Percentiles rank a stretch among this genome's conserved stretches.
phyloP scores from a whole-genome alignment of 2,797 vertebrate genomes.

The Enteromius paludinosus region DNA sequence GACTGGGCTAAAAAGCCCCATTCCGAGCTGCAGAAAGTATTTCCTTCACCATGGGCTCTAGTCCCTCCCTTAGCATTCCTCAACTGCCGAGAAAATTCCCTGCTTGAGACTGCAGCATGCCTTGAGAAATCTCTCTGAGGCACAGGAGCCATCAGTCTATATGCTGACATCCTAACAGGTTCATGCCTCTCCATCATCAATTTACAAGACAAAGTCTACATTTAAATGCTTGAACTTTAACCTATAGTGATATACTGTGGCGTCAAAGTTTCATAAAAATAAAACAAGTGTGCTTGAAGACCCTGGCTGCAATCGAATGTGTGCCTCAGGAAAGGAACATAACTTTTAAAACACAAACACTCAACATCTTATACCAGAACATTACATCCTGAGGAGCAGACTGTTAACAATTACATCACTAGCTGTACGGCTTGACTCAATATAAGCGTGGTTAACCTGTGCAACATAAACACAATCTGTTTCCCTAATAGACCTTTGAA shows the following conservation, averaged over 20 bases:
- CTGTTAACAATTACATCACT: slow-evolving; percentile 20
- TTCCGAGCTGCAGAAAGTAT: slow-evolving; percentile 77
- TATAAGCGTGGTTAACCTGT: slow-evolving; percentile 32
- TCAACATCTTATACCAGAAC: background rate
- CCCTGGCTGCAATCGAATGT: background rate
- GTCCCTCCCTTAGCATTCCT: slow-evolving; percentile 85
- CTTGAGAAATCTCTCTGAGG: slow-evolving; percentile 74
- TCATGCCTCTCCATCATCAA: slow-evolving; percentile 26
- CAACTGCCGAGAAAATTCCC: slow-evolving; percentile 80
- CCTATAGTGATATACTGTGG: background rate
- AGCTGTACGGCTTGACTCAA: background rate
- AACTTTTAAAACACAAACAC: slow-evolving; percentile 9
- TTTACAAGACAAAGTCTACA: slow-evolving; percentile 42
- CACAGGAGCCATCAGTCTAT: slow-evolving; percentile 51
- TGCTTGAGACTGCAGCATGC: slow-evolving; percentile 75
- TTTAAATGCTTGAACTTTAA: slow-evolving; percentile 45
- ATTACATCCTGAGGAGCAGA: slow-evolving; percentile 32
- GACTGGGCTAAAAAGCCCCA: slow-evolving; percentile 74
- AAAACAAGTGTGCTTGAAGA: background rate
- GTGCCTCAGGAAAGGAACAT: background rate
- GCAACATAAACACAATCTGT: slow-evolving; percentile 35
- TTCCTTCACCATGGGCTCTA: slow-evolving; percentile 78
- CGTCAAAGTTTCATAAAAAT: slow-evolving; percentile 22
- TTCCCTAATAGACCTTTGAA: slow-evolving; percentile 47
- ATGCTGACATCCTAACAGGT: slow-evolving; percentile 43